Conservation (phyloP, 92 coral and sea anemone species). For the Chrysogorgia sp. region DNA sequence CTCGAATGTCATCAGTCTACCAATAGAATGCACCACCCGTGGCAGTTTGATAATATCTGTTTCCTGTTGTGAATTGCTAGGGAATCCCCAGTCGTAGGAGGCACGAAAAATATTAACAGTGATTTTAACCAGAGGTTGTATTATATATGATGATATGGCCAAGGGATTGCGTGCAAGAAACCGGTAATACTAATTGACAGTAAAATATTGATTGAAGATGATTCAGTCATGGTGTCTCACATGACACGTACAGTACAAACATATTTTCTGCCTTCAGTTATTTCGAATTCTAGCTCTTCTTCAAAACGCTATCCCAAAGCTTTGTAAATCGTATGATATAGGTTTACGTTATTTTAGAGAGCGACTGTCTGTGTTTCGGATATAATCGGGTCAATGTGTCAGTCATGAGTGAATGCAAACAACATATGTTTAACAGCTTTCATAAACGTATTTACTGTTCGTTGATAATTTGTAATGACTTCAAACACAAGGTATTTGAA, state of each 20-base stretch:
- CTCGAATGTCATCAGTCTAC: slow-evolving; percentile 39
- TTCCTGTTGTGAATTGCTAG: slow-evolving; percentile 32
- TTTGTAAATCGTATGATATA: background rate
- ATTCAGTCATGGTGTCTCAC: too few species aligned
- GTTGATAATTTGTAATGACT: background rate
- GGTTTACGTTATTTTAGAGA: background rate
- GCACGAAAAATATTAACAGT: too few species aligned
- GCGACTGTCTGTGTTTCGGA: background rate
- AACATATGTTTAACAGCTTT: too few species aligned
- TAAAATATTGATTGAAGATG: too few species aligned
- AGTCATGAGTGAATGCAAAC: background rate
- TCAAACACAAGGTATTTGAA: background rate
- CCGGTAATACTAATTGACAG: too few species aligned
- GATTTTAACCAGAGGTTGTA: too few species aligned
- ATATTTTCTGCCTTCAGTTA: too few species aligned
- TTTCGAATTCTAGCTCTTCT: too few species aligned
- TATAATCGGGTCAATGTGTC: background rate
- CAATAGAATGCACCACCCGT: slow-evolving; percentile 39
- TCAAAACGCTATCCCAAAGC: background rate
- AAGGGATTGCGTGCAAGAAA: too few species aligned
- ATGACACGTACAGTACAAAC: too few species aligned
- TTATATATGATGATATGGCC: too few species aligned
- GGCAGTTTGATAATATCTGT: slow-evolving; percentile 40
- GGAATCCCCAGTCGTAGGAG: slow-evolving; percentile 41
- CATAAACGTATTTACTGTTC: background rate